phyloP scores from a whole-genome alignment of 2,888 invertebrate species.

The Pristionchus japonicus region DNA sequence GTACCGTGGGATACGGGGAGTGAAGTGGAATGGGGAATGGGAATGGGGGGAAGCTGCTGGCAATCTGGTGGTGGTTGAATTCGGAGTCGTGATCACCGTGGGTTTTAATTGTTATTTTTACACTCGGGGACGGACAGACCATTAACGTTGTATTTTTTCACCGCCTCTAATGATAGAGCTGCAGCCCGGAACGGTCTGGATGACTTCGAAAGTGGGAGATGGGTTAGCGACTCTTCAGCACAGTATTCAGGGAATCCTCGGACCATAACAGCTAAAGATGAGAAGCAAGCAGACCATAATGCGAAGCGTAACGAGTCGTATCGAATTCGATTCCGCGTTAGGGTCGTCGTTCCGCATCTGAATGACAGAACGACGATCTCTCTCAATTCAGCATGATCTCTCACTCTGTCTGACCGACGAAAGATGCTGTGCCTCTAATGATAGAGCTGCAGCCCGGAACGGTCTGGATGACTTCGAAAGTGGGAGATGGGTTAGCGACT shows the following conservation, averaged over 20 bases:
- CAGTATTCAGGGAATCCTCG: not conserved
- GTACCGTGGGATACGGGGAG: not conserved
- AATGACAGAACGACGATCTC: too few relatives aligned
- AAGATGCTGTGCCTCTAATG: not conserved
- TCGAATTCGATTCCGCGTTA: slow-evolving; percentile 4
- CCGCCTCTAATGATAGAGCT: not conserved
- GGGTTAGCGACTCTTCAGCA: not conserved
- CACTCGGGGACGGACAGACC: not conserved
- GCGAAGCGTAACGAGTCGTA: slow-evolving; percentile 17
- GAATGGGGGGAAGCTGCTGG: not conserved
- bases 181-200: not conserved
- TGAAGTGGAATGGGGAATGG: not conserved
- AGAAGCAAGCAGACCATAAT: not conserved
- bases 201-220: too few relatives aligned
- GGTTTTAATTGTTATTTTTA: not conserved
- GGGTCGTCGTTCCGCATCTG: not conserved
- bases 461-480: not conserved
- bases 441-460: not conserved
- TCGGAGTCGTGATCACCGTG: not conserved
- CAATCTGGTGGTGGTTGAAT: too few relatives aligned
- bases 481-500: not conserved
- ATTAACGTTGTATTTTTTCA: not conserved
- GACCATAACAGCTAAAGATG: not conserved
- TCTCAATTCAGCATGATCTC: too few relatives aligned
- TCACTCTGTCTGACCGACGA: too few relatives aligned